Conservation (phyloP, 2,797 vertebrate genomes). For the Perodicticus potto region DNA sequence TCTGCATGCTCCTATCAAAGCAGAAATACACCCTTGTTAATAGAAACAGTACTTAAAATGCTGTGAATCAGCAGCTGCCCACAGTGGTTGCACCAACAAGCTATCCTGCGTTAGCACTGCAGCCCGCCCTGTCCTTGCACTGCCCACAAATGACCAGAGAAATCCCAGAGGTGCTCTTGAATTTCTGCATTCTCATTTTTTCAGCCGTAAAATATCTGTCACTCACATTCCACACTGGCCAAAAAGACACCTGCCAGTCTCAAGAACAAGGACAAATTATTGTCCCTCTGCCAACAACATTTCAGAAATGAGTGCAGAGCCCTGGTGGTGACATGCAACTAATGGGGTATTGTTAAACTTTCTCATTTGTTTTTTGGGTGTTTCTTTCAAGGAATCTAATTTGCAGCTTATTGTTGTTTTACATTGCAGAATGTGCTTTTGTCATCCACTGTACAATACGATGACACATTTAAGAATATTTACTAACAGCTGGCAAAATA, state of each 20-base stretch:
- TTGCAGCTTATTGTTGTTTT: conserved; percentile 81
- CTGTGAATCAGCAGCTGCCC: conserved; percentile 89
- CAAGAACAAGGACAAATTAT: conserved; percentile 94
- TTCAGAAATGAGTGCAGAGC: conserved; percentile 85
- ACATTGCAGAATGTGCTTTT: conserved; percentile 75
- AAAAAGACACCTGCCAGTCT: conserved; percentile 99
- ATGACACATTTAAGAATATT: conserved; percentile 80
- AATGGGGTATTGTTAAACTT: conserved; percentile 86
- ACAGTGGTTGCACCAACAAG: conserved; percentile 88
- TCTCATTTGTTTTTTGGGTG: conserved; percentile 79
- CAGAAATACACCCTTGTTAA: conserved; percentile 77
- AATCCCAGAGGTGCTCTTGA: conserved; percentile 97
- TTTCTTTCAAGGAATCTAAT: conserved; percentile 84
- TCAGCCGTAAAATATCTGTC: conserved; percentile 94
- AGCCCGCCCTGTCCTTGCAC: conserved; percentile 93
- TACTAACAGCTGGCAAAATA: conserved; percentile 75
- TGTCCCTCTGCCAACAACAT: conserved; percentile 86
- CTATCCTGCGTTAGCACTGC: conserved; percentile 89
- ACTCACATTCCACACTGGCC: conserved; percentile 92
- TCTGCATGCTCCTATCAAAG: conserved; percentile 80
- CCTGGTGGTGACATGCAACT: conserved; percentile 76
- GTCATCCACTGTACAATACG: conserved; percentile 64
- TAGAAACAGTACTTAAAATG: conserved; percentile 86
- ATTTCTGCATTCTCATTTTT: conserved; percentile 97
- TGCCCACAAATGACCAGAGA: conserved; percentile 97